Evolutionary conservation across 2,797 vertebrate species (phyloP), one percentile per base, ranked within the genome.

Genomic region (Gambusia yucatana): DNA sequence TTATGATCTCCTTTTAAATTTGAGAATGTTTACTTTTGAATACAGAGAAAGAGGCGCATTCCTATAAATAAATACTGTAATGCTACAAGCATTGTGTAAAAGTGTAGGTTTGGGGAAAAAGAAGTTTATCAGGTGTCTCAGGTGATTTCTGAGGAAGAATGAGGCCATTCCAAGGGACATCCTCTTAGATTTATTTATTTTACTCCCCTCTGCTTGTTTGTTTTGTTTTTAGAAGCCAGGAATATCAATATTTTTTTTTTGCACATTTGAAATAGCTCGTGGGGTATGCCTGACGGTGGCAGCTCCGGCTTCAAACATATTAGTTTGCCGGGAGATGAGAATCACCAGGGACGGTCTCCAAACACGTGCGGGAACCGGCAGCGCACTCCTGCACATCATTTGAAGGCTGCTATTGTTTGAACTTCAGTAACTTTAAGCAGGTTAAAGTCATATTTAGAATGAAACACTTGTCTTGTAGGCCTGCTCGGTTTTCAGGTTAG

Each of bases 221-320:
- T 93, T 93, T 89, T 94, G 89, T 95, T 94, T 95, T 94, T 83
- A 93, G 93, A 94, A 93, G 89, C 86, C 77, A 89, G 88, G 89
- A 94, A 95, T 94, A 95, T 96, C 94, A 95, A 94, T 94, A 95
- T 90, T 70, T 70, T 87, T 89, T 89, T 86, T 80, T n/a, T n/a
- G n/a, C 91, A 91, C 90, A 92, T 93, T 93, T 93, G 92, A 93
- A 95, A 95, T 93, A 88, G 94, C 94, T 96, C 46, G 89, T 95
- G 95, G 94, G 92, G 77, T 87, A 89, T 88, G 86, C 90, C 92
- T 94, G 92, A 93, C 81, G 85, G 90, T 94, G 93, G 93, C 94
- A 94, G 92, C 89, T 90, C 74, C 80, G 82, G 92, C 95, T 94
- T 95, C 94, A 95, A 94, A 96, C 93, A 94, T 93, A 96, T 96